Evolutionary conservation across 2,113 vertebrate genomes (phyloP), one percentile per base, ranked within the genome.

Genomic region (Fulica atra): DNA sequence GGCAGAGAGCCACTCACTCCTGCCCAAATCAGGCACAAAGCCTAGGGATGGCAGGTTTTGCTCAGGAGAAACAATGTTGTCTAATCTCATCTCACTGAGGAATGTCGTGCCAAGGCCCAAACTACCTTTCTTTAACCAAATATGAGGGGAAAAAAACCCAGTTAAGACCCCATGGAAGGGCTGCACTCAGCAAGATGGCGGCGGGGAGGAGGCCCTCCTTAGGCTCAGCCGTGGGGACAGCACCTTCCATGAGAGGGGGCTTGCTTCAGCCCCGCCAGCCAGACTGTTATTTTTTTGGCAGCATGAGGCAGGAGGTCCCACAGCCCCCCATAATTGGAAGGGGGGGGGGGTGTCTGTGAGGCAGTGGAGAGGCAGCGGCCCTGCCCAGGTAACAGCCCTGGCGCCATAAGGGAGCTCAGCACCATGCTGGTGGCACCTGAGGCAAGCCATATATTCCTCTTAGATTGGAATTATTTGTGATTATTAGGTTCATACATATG

Each of bases 1-100:
- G 46, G 16, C n/a, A 16, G 7, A 0, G 12, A 11, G 2, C 18
- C 10, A 10, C 14, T 3, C 7, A 4, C 16, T 6, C 13, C 2
- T 10, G 6, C 10, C 26, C 9, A 2, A 23, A 33, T 1, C 35
- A 11, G n/a, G 36, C 46, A 18, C 3, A 0, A 3, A 24, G 13
- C 12, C 13, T 36, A 2, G 3, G 3, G 4, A 14, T 0, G 1
- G 18, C 14, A 21, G 42, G 21, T 25, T 36, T 59, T 69, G 54
- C 26, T 6, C 13, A 1, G n/a, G 17, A 42, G 33, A 59, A 91
- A 31, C 9, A 7, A 57, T 13, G 28, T 72, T 78, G 76, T 83
- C 87, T 21, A 92, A 92, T 94, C 90, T 71, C 26, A 26, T 35
- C 56, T 46, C 29, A 48, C 65, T 70, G 46, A 68, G 33, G n/a